A percentile compares a stretch with the other conserved stretches of the same genome.
phyloP scores from a whole-genome alignment of 1,140 invertebrate species.

The Drosophila paulistorum region DNA sequence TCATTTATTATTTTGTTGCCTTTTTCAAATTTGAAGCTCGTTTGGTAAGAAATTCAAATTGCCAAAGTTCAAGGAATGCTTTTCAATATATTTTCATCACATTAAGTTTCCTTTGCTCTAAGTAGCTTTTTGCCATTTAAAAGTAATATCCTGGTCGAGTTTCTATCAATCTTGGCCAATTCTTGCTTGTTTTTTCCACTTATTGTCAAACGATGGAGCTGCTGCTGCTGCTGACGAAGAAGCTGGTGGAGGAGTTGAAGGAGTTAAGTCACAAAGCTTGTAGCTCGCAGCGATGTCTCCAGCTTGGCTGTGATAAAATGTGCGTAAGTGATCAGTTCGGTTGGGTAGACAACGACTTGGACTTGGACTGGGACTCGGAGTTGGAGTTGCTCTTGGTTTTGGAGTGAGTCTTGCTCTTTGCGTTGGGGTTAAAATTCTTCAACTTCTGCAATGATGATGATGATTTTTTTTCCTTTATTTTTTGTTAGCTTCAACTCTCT shows the following conservation, averaged over 20 bases:
- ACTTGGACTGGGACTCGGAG: slow-evolving; percentile 14
- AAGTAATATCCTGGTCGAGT: slow-evolving; percentile 24
- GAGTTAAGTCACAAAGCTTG: slow-evolving; percentile 10
- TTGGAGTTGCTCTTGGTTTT: slow-evolving; percentile 14
- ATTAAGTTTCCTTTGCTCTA: too few species aligned
- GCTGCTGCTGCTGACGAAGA: slow-evolving; percentile 2
- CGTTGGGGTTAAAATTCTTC: slow-evolving; percentile 76
- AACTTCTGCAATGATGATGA: slow-evolving; percentile 52
- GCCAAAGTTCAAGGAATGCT: too few species aligned
- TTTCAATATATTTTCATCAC: too few species aligned
- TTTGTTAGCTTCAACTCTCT: slow-evolving; percentile 39
- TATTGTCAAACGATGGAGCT: slow-evolving; percentile 59
- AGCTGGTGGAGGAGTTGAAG: slow-evolving; percentile 31
- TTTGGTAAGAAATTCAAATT: too few species aligned
- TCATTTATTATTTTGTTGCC: too few species aligned
- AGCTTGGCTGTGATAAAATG: slow-evolving; percentile 79
- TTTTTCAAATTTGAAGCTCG: too few species aligned
- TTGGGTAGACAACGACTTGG: slow-evolving; percentile 43
- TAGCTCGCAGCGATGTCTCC: slow-evolving; percentile 59
- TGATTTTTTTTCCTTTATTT: slow-evolving; percentile 34
- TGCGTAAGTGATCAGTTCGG: slow-evolving; percentile 71
- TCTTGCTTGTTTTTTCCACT: slow-evolving; percentile 51
- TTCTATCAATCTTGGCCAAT: not conserved
- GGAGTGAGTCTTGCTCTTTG: slow-evolving; percentile 41
- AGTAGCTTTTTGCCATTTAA: not conserved